Conservation (phyloP, 2,797 vertebrate species). For the Poecilia velifera region DNA sequence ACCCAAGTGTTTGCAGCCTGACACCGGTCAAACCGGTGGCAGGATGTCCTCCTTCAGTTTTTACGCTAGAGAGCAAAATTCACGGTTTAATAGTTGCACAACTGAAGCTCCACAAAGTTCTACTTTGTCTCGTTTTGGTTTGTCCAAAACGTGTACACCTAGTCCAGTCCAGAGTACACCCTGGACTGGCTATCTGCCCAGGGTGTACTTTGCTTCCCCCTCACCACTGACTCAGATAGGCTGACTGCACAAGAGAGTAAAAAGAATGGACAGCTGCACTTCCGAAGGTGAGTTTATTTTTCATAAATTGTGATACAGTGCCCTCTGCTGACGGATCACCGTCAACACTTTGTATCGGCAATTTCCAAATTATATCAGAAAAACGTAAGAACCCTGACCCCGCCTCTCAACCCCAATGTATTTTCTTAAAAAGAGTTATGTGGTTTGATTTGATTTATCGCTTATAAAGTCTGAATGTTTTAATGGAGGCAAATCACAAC, state of each 20-base stretch:
- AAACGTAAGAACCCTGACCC: too few species aligned
- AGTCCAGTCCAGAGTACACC: too few species aligned
- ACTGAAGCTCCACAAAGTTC: too few species aligned
- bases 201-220: background rate
- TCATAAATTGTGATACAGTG: background rate
- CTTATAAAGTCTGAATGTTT: background rate
- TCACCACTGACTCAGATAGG: background rate
- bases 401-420: background rate
- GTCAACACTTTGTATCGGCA: background rate
- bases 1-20: background rate
- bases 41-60: background rate
- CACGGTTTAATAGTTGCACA: background rate
- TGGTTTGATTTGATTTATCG: background rate
- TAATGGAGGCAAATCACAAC: background rate
- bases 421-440: background rate
- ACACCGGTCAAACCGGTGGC: background rate
- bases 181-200: too few species aligned
- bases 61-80: background rate
- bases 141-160: too few species aligned
- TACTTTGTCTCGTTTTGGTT: too few species aligned
- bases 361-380: background rate
- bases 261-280: background rate
- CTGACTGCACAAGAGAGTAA: background rate
- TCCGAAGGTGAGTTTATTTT: background rate
- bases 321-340: slow-evolving; percentile 43